These are phyloP conservation scores for Drosophila percnosoma DNA, from an alignment of 2,888 invertebrate genomes.

Conservation along the genomic window DNA sequence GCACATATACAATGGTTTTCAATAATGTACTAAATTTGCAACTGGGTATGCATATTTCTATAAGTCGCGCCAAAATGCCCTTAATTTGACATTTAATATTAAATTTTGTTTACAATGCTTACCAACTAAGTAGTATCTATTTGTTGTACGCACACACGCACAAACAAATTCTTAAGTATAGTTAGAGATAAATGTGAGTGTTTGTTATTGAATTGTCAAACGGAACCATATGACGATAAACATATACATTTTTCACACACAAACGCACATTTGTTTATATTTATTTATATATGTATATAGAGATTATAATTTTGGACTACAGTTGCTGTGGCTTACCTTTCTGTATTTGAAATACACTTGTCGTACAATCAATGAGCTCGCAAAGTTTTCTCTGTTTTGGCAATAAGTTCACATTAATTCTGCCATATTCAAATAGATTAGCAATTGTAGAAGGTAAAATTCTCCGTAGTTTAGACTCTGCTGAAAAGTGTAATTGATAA, in stretches of 20 bases:
- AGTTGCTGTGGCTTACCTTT: not conserved
- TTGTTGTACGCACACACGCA: constrained; percentile 19
- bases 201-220: constrained; percentile 22
- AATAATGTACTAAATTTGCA: constrained; percentile 37
- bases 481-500: constrained; percentile 7
- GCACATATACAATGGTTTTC: no score
- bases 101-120: constrained; percentile 35
- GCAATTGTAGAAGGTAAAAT: not conserved
- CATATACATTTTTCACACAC: not conserved
- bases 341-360: not conserved
- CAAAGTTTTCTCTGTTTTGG: not conserved
- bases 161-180: constrained; percentile 8
- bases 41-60: constrained; percentile 42
- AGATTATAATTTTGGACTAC: not conserved
- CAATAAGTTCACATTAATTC: not conserved
- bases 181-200: constrained; percentile 37
- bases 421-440: not conserved
- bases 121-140: constrained; percentile 39
- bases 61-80: constrained; percentile 58
- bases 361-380: no score
- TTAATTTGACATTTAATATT: constrained; percentile 71
- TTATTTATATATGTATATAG: not conserved
- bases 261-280: not conserved
- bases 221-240: not conserved
- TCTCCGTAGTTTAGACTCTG: not conserved